These are phyloP conservation scores for Chrysemys picta DNA, from an alignment of 2,113 vertebrate species.

Conservation along the genomic window DNA sequence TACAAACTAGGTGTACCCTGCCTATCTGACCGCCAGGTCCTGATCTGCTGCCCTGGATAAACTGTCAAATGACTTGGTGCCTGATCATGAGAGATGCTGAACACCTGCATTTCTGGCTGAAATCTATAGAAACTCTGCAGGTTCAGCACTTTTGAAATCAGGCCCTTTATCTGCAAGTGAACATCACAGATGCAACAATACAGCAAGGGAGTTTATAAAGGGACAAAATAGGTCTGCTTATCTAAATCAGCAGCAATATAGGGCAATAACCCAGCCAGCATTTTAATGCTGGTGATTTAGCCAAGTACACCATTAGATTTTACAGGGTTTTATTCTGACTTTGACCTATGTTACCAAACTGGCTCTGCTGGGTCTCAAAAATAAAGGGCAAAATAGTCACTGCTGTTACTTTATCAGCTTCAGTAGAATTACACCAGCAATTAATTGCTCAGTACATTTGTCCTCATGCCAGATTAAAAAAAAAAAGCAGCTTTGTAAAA, in stretches of 20 bases:
- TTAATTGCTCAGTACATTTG: background rate
- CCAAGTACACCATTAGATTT: background rate
- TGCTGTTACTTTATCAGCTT: background rate
- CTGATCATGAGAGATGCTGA: too few species aligned
- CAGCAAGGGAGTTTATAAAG: background rate
- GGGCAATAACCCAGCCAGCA: background rate
- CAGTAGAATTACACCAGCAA: background rate
- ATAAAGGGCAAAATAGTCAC: background rate
- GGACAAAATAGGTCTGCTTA: background rate
- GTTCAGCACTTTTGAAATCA: background rate
- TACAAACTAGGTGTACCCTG: background rate
- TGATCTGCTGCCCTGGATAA: background rate
- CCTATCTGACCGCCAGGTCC: background rate
- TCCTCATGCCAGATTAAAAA: background rate
- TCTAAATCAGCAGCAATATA: background rate
- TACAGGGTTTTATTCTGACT: background rate
- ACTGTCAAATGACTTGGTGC: background rate
- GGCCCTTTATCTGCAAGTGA: background rate
- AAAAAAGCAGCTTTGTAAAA: background rate
- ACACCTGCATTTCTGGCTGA: too few species aligned
- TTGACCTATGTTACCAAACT: background rate
- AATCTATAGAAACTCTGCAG: background rate
- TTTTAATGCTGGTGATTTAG: background rate
- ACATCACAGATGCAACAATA: background rate
- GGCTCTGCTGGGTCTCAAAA: background rate